Percentiles rank a stretch among this genome's conserved stretches.
These are phyloP conservation scores for Plusia festucae DNA, from an alignment of 2,888 invertebrate genomes.

Conservation along the genomic window DNA sequence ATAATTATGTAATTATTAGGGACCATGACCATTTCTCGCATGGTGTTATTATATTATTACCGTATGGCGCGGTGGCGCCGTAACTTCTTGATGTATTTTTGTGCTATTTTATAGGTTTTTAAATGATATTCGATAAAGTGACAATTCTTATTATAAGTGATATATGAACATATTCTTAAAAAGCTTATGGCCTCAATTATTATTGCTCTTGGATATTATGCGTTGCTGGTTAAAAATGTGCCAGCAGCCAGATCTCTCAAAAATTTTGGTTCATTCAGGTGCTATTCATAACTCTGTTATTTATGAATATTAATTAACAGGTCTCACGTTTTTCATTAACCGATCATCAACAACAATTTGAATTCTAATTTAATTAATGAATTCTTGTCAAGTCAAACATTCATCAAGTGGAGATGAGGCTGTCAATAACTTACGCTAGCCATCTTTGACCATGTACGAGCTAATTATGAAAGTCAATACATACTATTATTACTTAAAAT, in stretches of 20 bases:
- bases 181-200: too few species aligned
- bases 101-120: background rate
- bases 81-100: background rate
- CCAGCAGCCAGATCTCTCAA: too few species aligned
- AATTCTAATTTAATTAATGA: constrained; percentile 4
- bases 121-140: too few species aligned
- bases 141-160: too few species aligned
- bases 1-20: background rate
- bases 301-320: background rate
- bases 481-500: background rate
- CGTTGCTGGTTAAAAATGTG: too few species aligned
- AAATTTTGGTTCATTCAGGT: too few species aligned
- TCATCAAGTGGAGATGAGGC: background rate
- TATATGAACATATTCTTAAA: too few species aligned
- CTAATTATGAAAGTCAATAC: background rate
- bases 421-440: background rate
- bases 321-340: background rate
- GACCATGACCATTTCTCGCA: background rate
- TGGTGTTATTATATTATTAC: background rate
- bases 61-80: background rate
- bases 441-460: background rate
- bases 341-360: too few species aligned
- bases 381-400: constrained; percentile 1
- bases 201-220: too few species aligned
- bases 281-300: too few species aligned